Base-by-base conservation (phyloP, 2,888 invertebrate species). In the Dynastes hyllus region DNA sequence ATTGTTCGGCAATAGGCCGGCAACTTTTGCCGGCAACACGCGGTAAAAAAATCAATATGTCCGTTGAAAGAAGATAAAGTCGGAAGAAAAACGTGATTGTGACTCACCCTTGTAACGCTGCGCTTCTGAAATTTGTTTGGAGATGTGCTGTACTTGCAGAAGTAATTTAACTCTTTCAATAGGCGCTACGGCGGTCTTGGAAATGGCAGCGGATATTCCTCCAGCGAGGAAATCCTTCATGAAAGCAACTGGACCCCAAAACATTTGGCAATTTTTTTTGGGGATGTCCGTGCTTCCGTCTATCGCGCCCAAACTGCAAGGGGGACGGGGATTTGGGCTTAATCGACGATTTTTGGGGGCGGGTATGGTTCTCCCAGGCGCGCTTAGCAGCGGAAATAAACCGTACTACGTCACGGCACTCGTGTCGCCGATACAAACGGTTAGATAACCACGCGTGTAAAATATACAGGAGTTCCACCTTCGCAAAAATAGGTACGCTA, bases 121-220 rank as follows among this genome's bases (percentile, higher is more conserved):
- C 82, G 95, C 95, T 82, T 92, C 93, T 5, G 95, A 84, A 85
- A 97, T 96, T 90, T 97, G 96, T 90, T 96, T 97, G 86, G 95
- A 96, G 83, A 97, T 95, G 90, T 96, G 96, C 91, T 98, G 98
- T 83, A 98, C 97, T 91, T 98, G 98, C 83, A 98, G 92, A 81
- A 98, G 92, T 84, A 98, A 91, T 89, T 98, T 98, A 69, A 98
- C 97, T 87, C 98, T 93, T 91, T 98, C 98, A 87, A 98, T 98
- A 78, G 98, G 98, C 22, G 98, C 98, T 81, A 97, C 97, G 61
- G 95, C 94, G 66, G 98, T 98, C 89, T 98, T 98, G 75, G 98
- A 97, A 83, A 97, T 93, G 63, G 97, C 98, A 50, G 98, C 98
- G 65, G 98, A 95, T 70, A 97, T 92, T 82, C 98, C 98, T 84